phyloP scores from a whole-genome alignment of 2,113 vertebrate species.

The Centropus unirufus region DNA sequence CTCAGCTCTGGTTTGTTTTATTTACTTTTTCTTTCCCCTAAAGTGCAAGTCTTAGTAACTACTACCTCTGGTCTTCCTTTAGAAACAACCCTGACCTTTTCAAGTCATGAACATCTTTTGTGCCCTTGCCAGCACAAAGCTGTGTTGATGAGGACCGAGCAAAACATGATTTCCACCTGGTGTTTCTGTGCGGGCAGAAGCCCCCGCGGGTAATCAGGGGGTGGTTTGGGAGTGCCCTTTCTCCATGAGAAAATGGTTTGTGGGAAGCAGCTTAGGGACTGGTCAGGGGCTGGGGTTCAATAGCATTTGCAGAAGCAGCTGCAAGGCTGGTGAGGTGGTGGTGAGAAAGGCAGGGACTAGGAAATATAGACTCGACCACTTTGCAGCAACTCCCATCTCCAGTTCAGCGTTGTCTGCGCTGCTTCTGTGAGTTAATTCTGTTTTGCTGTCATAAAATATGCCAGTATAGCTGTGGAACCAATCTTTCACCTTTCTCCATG shows the following conservation, averaged over 20 bases:
- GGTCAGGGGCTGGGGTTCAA: accelerated
- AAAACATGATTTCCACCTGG: not conserved
- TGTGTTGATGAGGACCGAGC: not conserved
- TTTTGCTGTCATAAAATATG: not conserved
- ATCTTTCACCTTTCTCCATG: not conserved
- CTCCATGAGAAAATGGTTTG: accelerated
- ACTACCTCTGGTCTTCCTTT: too few relatives aligned
- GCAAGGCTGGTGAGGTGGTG: not conserved
- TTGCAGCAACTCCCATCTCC: accelerated
- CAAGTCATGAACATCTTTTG: not conserved
- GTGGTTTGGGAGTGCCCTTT: not conserved
- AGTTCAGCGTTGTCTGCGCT: accelerated
- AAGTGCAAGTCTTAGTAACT: not conserved
- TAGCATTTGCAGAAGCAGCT: not conserved
- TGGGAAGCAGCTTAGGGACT: not conserved
- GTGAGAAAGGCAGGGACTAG: not conserved
- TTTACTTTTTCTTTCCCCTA: not conserved
- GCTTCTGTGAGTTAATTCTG: not conserved
- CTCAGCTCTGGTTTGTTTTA: not conserved
- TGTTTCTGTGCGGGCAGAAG: not conserved
- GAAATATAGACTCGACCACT: accelerated
- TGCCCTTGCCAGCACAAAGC: not conserved
- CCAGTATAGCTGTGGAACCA: not conserved
- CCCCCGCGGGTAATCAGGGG: accelerated
- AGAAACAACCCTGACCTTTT: too few relatives aligned